phyloP scores from a whole-genome alignment of 2,888 invertebrate genomes.

The Acanthopleura granulata region DNA sequence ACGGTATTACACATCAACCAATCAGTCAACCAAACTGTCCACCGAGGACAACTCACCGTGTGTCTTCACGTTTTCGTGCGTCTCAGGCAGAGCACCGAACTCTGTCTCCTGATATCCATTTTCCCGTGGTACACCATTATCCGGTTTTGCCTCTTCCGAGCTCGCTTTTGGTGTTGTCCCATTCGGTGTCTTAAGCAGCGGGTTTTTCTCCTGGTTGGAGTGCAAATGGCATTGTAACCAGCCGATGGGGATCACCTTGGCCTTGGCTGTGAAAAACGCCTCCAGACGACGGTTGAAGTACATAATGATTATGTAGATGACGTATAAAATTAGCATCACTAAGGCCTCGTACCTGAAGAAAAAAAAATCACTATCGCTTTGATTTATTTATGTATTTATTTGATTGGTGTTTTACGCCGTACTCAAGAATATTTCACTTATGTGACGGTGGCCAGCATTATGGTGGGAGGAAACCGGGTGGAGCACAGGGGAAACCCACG shows the following conservation, averaged over 20 bases:
- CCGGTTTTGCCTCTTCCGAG: not conserved
- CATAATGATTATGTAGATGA: conserved; percentile 85
- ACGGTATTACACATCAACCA: no score
- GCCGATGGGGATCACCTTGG: not conserved
- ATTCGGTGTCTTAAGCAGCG: not conserved
- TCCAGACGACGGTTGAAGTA: conserved; percentile 80
- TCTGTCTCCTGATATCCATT: not conserved
- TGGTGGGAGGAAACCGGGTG: no score
- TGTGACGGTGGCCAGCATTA: no score
- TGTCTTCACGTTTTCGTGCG: not conserved
- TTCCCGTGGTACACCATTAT: no score
- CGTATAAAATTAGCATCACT: conserved; percentile 89
- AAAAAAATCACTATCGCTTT: no score
- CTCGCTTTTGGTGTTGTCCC: not conserved
- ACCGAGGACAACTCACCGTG: not conserved
- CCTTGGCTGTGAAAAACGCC: conserved; percentile 7
- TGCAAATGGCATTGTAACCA: not conserved
- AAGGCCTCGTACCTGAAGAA: conserved; percentile 84
- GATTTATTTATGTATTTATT: no score
- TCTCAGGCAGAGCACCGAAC: not conserved
- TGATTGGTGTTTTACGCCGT: no score
- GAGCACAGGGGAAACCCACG: no score
- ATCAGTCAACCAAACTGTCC: no score
- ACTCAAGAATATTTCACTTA: no score
- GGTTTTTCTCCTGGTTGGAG: not conserved